These are phyloP conservation scores for Drosophila orena DNA, from an alignment of 1,140 invertebrate genomes.

Conservation along the genomic window DNA sequence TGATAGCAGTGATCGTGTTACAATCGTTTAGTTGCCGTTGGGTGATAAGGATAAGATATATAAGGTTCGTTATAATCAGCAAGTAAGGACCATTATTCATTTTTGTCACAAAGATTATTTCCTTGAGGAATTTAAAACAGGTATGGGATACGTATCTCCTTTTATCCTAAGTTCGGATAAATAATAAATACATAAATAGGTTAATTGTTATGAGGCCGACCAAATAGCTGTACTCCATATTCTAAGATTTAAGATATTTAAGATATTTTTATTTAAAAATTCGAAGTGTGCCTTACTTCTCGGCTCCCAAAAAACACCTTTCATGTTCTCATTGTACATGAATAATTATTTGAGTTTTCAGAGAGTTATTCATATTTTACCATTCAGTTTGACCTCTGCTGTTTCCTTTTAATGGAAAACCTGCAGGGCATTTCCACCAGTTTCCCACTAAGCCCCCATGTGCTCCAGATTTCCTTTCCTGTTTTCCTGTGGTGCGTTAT, in stretches of 20 bases:
- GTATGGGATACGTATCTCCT: no score
- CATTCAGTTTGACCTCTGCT: neutral
- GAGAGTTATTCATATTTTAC: neutral
- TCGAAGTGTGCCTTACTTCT: neutral
- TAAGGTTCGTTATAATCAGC: neutral
- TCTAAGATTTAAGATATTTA: no score
- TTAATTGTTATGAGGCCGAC: no score
- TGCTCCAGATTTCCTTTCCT: conserved; percentile 41
- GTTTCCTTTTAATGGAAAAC: neutral
- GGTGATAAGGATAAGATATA: conserved; percentile 13
- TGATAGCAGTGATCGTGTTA: conserved; percentile 54
- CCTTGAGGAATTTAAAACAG: no score
- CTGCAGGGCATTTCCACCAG: conserved; percentile 22
- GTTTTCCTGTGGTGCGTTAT: conserved; percentile 39
- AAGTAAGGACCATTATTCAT: neutral
- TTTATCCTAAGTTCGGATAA: no score
- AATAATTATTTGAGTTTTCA: neutral
- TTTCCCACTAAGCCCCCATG: conserved; percentile 35
- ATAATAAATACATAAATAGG: no score
- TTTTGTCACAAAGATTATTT: neutral
- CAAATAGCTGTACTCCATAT: neutral
- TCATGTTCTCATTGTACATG: neutral
- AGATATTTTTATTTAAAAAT: neutral
- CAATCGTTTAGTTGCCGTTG: conserved; percentile 35
- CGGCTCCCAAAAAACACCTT: neutral